Base-by-base conservation (phyloP, 2,888 invertebrate species). In the Nemapogon koenigi region DNA sequence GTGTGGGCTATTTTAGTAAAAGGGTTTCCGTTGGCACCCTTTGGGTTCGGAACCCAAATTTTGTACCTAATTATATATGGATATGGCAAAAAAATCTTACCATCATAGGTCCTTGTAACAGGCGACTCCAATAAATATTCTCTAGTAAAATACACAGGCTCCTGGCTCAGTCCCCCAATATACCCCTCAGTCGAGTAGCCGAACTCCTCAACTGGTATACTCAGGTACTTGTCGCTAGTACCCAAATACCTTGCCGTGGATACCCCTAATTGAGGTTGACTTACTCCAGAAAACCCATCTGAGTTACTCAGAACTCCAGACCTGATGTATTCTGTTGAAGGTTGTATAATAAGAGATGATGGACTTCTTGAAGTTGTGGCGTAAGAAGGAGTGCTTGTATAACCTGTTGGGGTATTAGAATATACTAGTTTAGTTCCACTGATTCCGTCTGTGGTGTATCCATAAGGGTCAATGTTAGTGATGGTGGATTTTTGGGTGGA, bases 91-190 rank as follows among this genome's bases (percentile, higher is more conserved):
- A 37, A 33, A 15, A 35, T 30, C 71, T 63, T 46, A 76, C 78
- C 75, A 46, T 73, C 71, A 49, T 71, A 75, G 18, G 69, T 66
- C 42, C 70, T 76, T 13, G 76, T 76, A 7, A 73, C 60, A 7
- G 78, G 76, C 2, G 78, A 73, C 42, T 75, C 76, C 50, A 78
- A 46, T 16, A 76, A 56, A 49, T 76, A 78, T 48, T 78, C 78
- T 43, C 73, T 67, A 18, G 78, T 78, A 49, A 68, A 75, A 48
- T 64, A 63, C 19, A 69, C 53, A 7, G 76, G 71, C 28, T 73
- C 71, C 42, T 58, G 68, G 43, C 58, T 58, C 11, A 54, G 45
- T 25, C 60, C 39, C 2, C 39, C 57, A 31, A 60, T 49, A 44
- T 66, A 66, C 6, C 59, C 61, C 36, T 55, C 55, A 3, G 68